Conservation (phyloP, 2,888 invertebrate species). For the Drosophila tanythrix region DNA sequence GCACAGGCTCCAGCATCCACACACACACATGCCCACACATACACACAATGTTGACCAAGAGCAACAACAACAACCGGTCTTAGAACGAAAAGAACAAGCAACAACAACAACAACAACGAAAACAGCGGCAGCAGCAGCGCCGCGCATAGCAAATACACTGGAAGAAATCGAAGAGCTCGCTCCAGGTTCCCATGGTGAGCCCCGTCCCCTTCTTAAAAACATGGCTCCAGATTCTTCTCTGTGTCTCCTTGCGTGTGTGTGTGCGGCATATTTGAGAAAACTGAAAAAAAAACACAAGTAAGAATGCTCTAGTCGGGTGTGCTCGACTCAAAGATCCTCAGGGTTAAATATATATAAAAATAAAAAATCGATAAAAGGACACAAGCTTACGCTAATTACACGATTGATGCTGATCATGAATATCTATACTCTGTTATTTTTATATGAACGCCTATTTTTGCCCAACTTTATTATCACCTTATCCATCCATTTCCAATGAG, state of each 20-base stretch:
- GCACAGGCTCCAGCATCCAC: slow-evolving; percentile 52
- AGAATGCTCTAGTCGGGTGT: neutral
- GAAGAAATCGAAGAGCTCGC: slow-evolving; percentile 65
- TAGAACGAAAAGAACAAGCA: slow-evolving; percentile 66
- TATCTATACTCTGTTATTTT: neutral
- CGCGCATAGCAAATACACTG: slow-evolving; percentile 66
- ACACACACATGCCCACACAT: slow-evolving; percentile 15
- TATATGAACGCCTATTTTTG: neutral
- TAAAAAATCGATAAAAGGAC: neutral
- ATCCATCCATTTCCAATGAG: neutral
- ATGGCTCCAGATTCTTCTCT: slow-evolving; percentile 48
- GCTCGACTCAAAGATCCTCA: neutral
- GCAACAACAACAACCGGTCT: slow-evolving; percentile 63
- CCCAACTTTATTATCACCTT: neutral
- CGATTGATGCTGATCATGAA: neutral
- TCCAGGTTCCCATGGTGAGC: slow-evolving; percentile 59
- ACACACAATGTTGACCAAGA: slow-evolving; percentile 67
- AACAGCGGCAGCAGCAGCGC: slow-evolving; percentile 47
- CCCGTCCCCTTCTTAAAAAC: slow-evolving; percentile 63
- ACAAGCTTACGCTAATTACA: neutral
- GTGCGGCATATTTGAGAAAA: slow-evolving; percentile 70
- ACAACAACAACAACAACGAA: slow-evolving; percentile 35
- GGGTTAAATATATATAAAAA: neutral
- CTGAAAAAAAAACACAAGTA: slow-evolving; percentile 2
- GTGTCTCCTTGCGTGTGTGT: slow-evolving; percentile 21